Percentiles rank a stretch among this genome's conserved stretches.
These are phyloP conservation scores for Ciconia nigra DNA, from an alignment of 2,797 vertebrate genomes.

Conservation along the genomic window DNA sequence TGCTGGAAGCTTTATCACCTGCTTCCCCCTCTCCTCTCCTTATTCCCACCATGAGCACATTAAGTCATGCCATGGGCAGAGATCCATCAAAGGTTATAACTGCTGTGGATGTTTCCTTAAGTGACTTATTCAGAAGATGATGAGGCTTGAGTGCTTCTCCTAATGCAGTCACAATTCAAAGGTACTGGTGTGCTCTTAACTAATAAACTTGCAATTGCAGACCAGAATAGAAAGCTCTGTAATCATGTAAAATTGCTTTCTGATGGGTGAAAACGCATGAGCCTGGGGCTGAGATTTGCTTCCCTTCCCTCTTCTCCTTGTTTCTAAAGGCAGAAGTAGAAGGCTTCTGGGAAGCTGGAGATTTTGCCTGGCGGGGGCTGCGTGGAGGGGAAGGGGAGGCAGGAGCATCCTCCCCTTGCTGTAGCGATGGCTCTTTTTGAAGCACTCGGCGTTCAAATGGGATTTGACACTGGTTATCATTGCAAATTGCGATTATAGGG, in stretches of 20 bases:
- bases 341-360: not conserved
- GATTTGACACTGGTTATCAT: not conserved
- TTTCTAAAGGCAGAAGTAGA: not conserved
- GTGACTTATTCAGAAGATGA: not conserved
- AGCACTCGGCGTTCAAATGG: accelerated
- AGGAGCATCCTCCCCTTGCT: not conserved
- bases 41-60: not conserved
- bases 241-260: constrained; percentile 13
- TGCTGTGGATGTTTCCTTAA: constrained; percentile 11
- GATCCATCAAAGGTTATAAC: not conserved
- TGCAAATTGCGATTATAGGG: not conserved
- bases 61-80: not conserved
- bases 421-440: not conserved
- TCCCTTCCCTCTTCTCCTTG: not conserved
- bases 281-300: not conserved
- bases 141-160: constrained; percentile 3
- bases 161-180: constrained; percentile 4
- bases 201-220: not conserved
- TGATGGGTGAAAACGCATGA: not conserved
- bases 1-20: not conserved
- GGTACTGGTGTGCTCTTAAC: not conserved
- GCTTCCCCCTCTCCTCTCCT: not conserved
- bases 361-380: not conserved
- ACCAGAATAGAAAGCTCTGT: constrained; percentile 2
- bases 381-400: not conserved